Conservation (phyloP, 2,888 invertebrate genomes). For the Diadegma fenestrale region DNA sequence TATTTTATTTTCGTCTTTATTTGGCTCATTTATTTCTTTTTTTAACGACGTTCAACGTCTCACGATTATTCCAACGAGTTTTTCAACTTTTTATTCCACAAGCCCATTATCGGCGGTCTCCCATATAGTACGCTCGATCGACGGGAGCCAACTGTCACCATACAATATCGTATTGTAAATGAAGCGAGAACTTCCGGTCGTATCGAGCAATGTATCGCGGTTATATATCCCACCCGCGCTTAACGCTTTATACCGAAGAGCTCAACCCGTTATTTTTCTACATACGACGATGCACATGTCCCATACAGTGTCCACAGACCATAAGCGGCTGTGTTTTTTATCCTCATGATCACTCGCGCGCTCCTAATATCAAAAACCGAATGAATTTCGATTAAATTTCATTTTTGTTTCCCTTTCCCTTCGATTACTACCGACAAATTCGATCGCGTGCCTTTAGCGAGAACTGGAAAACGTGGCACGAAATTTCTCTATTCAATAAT, state of each 20-base stretch:
- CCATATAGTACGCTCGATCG: constrained; percentile 14
- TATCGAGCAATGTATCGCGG: constrained; percentile 51
- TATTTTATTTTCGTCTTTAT: not conserved
- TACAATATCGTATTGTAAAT: constrained; percentile 37
- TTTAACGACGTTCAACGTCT: not conserved
- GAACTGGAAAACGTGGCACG: not conserved
- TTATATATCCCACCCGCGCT: constrained; percentile 59
- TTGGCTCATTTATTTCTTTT: not conserved
- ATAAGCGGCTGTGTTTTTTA: not conserved
- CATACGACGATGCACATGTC: constrained; percentile 9
- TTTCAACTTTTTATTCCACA: constrained; percentile 2
- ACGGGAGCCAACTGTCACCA: constrained; percentile 64
- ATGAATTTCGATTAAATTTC: not conserved
- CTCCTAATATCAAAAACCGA: not conserved
- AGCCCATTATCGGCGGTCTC: not conserved
- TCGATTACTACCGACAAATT: not conserved
- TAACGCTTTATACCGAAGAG: constrained; percentile 37
- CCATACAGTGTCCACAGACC: not conserved
- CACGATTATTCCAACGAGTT: not conserved
- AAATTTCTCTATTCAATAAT: not conserved
- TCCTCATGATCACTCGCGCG: not conserved
- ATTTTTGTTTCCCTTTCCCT: not conserved
- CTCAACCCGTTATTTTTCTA: constrained; percentile 65
- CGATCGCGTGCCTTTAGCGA: not conserved
- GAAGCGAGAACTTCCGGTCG: constrained; percentile 56